Conservation (phyloP, 1,140 invertebrate species). For the Tenebrio molitor region DNA sequence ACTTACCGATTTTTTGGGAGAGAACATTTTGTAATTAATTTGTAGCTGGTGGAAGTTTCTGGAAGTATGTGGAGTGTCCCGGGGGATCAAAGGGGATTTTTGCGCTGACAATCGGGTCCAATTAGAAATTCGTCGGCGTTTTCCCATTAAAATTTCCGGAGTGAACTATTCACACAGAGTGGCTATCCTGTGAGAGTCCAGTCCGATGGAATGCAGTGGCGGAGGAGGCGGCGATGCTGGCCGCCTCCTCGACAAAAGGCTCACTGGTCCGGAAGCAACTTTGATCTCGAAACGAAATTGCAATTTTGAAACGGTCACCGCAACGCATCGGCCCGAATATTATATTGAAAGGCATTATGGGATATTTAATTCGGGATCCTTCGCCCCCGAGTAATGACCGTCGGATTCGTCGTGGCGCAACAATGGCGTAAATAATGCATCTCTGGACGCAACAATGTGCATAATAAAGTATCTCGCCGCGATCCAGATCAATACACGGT, state of each 20-base stretch:
- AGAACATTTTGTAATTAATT: too few species aligned
- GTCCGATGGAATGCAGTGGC: constrained; percentile 54
- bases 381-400: too few species aligned
- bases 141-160: constrained; percentile 34
- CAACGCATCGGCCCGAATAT: constrained; percentile 61
- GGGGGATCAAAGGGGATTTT: too few species aligned
- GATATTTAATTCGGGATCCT: constrained; percentile 58
- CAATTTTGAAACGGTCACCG: constrained; percentile 64
- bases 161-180: constrained; percentile 33
- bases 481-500: constrained; percentile 60
- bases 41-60: too few species aligned
- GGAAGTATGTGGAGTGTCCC: too few species aligned
- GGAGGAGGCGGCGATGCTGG: constrained; percentile 46
- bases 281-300: constrained; percentile 65
- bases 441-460: constrained; percentile 58
- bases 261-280: constrained; percentile 60
- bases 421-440: constrained; percentile 58
- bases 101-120: too few species aligned
- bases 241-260: constrained; percentile 58
- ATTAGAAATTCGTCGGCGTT: too few species aligned
- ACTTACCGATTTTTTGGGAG: too few species aligned
- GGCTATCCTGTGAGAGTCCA: constrained; percentile 41
- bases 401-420: too few species aligned
- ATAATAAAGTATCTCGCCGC: constrained; percentile 59
- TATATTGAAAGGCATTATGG: constrained; percentile 61